Base-by-base conservation (phyloP, 2,888 invertebrate species). In the Thelaira solivaga region DNA sequence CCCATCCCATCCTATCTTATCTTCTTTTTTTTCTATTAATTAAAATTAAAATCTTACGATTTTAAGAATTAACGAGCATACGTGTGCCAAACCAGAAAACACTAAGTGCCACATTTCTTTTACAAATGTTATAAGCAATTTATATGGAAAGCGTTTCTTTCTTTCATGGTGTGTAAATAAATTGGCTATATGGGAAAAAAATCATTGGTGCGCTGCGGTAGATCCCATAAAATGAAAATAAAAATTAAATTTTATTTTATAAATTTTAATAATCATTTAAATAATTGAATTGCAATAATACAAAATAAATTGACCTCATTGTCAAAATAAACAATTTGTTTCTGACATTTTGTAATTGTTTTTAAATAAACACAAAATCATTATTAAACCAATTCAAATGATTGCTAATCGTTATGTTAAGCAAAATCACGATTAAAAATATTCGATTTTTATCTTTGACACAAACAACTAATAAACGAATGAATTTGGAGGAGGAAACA, bases 341-440 rank as follows among this genome's bases (percentile, higher is more conserved):
- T 41, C 67, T 75, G 74, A 62, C 74, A 62, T 75, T 75, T 75
- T 61, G 26, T 68, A 68, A 75, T 75, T 61, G 67, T 68, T 75
- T 67, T 10, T 16, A 57, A 64, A 49, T 49, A 18, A 57, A 65
- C 20, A 24, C 31, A 53, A 64, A 74, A 59, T 22, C 47, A 43
- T 45, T 53, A 51, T 61, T 61, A 39, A 67, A 26, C 8, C 26
- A 74, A 65, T 41, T 51, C 20, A 59, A 74, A 65, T 67, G 26
- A 59, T 61, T 41, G 49, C 41, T 73, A 51, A 69, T 69, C 31
- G 41, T 51, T 31, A 59, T 65, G 29, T 49, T 57, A 49, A 65
- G 59, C 69, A 65, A 65, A 75, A 75, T 68, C 74, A 75, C 74
- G 74, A 75, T 75, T 61, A 53, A 67, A 74, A 36, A 16, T 10